Conservation (phyloP, 2,888 invertebrate species). For the Noctua janthe region DNA sequence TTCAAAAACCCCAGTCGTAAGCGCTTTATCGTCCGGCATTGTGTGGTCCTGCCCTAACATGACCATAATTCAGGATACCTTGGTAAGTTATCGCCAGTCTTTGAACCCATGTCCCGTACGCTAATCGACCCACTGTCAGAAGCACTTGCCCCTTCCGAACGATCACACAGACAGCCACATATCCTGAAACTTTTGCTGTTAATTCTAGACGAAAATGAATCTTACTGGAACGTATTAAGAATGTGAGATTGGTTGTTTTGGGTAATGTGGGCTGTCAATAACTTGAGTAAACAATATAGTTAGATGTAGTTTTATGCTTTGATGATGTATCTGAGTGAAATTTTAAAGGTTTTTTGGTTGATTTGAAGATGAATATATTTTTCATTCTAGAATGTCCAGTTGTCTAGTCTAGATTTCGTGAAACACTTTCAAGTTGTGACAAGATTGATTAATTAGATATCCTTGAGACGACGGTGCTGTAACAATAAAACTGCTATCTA, state of each 20-base stretch:
- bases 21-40: constrained; percentile 48
- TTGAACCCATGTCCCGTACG: constrained; percentile 81
- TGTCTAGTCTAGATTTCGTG: background rate
- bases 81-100: constrained; percentile 75
- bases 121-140: constrained; percentile 87
- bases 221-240: constrained; percentile 28
- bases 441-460: constrained; percentile 1
- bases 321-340: constrained; percentile 43
- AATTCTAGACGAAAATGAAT: constrained; percentile 44
- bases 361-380: background rate
- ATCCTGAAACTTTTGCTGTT: constrained; percentile 60
- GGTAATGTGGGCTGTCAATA: constrained; percentile 58
- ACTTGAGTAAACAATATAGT: constrained; percentile 61
- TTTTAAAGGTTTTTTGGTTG: constrained; percentile 16
- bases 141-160: constrained; percentile 83
- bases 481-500: background rate
- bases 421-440: background rate
- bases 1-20: constrained; percentile 40
- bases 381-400: background rate
- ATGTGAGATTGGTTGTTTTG: constrained; percentile 13
- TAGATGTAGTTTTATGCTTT: constrained; percentile 39
- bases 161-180: constrained; percentile 77
- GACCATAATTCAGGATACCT: constrained; percentile 66
- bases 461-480: background rate
- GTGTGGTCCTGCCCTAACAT: constrained; percentile 60